Evolutionary conservation across 2,113 vertebrate species (phyloP).

Genomic region (Elachura formosa): DNA sequence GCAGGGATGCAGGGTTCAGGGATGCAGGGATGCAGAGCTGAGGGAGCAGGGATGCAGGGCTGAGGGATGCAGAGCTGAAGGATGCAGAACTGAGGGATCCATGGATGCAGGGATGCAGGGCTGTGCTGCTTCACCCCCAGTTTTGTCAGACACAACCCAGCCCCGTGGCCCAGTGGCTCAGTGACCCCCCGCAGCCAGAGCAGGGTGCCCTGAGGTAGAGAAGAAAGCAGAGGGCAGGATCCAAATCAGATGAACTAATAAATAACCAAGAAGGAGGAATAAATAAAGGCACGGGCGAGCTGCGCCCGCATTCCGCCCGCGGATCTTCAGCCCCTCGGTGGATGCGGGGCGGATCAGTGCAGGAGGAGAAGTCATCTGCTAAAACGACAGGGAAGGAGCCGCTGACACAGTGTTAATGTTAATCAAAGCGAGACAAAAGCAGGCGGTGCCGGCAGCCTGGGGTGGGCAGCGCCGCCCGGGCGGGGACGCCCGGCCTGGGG

Average conservation of each 20-base stretch:
- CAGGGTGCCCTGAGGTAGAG: background rate
- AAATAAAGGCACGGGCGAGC: background rate
- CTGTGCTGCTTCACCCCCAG: accelerated
- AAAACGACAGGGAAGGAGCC: background rate
- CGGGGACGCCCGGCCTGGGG: background rate
- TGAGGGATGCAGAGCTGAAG: no score
- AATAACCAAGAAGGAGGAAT: constrained; percentile 43
- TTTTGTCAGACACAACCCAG: background rate
- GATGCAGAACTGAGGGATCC: background rate
- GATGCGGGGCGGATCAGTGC: constrained; percentile 52
- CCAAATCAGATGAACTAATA: background rate
- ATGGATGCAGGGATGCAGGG: background rate
- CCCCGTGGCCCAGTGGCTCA: background rate
- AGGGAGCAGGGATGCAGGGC: background rate
- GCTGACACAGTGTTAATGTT: background rate
- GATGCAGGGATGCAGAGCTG: background rate
- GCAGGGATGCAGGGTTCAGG: background rate
- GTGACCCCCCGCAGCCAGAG: constrained; percentile 21
- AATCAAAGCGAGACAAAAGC: constrained; percentile 48
- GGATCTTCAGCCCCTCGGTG: constrained; percentile 33
- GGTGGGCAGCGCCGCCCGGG: background rate
- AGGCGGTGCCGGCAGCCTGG: background rate
- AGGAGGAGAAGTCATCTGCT: constrained; percentile 30
- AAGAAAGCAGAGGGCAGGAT: background rate
- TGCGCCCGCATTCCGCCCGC: constrained; percentile 31